phyloP scores from a whole-genome alignment of 2,797 vertebrate genomes.

The Argya squamiceps region DNA sequence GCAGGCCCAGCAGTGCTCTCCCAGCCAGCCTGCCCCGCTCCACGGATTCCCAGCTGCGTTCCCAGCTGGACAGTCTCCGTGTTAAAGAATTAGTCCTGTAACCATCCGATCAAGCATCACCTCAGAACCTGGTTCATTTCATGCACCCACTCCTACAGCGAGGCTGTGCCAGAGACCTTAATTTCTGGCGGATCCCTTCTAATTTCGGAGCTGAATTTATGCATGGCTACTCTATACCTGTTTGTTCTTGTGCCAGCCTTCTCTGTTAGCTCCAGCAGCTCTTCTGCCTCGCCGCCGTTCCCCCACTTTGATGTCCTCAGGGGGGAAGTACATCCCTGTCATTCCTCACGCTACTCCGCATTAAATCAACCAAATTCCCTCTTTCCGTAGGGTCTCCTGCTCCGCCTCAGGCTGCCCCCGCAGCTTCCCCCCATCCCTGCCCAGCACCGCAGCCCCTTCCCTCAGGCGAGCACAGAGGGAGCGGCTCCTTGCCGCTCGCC shows the following conservation, averaged over 20 bases:
- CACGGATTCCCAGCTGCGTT: not conserved
- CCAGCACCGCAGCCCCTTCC: not conserved
- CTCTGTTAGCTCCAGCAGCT: not conserved
- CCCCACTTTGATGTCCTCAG: not conserved
- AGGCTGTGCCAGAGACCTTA: not conserved
- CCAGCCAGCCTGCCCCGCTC: not conserved
- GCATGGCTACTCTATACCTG: not conserved
- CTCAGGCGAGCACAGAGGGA: not conserved
- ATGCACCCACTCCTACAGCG: not conserved
- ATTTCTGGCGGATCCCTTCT: not conserved
- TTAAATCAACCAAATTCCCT: not conserved
- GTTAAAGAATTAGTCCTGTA: fast-evolving
- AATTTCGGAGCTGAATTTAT: not conserved
- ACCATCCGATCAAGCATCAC: not conserved
- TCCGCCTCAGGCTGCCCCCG: not conserved
- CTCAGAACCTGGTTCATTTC: not conserved
- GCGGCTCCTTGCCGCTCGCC: too few relatives aligned
- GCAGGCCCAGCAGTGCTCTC: not conserved
- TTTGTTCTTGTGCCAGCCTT: not conserved
- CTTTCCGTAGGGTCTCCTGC: not conserved
- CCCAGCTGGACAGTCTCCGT: fast-evolving
- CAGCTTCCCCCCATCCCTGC: not conserved
- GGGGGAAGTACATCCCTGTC: not conserved
- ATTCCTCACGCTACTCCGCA: fast-evolving
- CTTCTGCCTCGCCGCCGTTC: not conserved